Base-by-base conservation (phyloP, 2,888 invertebrate species). In the Branchipolynoe longqiensis region DNA sequence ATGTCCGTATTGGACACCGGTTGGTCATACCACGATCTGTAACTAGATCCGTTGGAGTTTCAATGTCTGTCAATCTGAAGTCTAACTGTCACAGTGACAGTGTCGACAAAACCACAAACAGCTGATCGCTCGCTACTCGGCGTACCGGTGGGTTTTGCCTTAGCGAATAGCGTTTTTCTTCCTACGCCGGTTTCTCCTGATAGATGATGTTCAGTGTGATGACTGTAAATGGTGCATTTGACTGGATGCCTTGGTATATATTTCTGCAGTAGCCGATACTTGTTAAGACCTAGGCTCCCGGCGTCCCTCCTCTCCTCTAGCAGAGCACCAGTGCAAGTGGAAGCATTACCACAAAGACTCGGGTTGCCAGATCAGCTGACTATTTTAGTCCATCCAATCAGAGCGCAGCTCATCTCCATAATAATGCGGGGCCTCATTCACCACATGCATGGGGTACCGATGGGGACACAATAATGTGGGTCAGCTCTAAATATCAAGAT, bases 341-440 rank as follows among this genome's bases (percentile, higher is more conserved):
- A 40, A n/a, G 40, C 69, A 36, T 78, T 54, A 8, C 28, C 48
- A 40, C 48, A 40, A 40, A 78, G 78, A 78, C 78, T 69, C 28
- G 78, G 54, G 78, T 78, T 78, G 78, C 78, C 78, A 41, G 54
- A 78, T 78, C 78, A 78, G 78, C 78, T 78, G 78, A 78, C 78
- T 78, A 78, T 78, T 78, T 78, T 78, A 14, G 48, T 41, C 78
- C 78, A 78, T 41, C 78, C 78, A 78, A 78, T 78, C 78, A 78
- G 78, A 41, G 48, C 25, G 48, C 78, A 48, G 48, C 78, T 41
- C 28, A n/a, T n/a, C n/a, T n/a, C n/a, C n/a, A 78, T 78, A 78
- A 78, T 78, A 48, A 78, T 8, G 25, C 41, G 14, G 33, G 78
- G 48, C 78, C 54, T 54, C 78, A 78, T 78, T 78, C 78, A 78